Evolutionary conservation across 2,888 invertebrate genomes (phyloP), one percentile per base, ranked within the genome.

Genomic region (Chydorus sphaericus): DNA sequence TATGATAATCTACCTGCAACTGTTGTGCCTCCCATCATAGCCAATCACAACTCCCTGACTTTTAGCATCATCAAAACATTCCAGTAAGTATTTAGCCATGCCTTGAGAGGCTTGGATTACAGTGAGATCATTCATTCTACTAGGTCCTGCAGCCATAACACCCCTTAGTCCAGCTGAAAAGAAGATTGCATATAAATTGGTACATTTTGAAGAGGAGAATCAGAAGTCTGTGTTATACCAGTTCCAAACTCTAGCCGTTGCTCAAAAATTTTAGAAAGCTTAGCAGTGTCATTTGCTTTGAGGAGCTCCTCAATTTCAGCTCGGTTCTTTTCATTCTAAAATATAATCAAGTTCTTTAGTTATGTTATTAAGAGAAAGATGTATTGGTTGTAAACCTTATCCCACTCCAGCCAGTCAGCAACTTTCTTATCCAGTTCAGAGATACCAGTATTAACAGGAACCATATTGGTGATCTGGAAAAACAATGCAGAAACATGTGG

Each of bases 111-210:
- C 92, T 73, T 98, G 98, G 51, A 98, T 78, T 56, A 80, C 71
- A 0, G 94, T 88, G 48, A 99, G 76, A 70, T 98, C 97, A 70
- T 99, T 99, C 87, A 98, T 90, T 60, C 84, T 82, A 61, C 79
- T 80, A 70, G 85, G 94, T 0, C 98, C 98, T 16, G 92, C 85
- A 18, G 82, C 86, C 97, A 98, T 97, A 60, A 76, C 76, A 0
- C 86, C 91, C 60, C 98, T 78, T 31, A 98, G 73, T 0, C 97
- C 94, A 1, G 94, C 94, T 44, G n/a, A 26, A 2, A 44, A n/a
- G 11, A 44, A 44, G 20, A 14, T 7, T 38, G 38, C n/a, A 8
- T 14, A n/a, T n/a, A n/a, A n/a, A n/a, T n/a, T n/a, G n/a, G n/a
- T n/a, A n/a, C n/a, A n/a, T n/a, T n/a, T n/a, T n/a, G n/a, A n/a